Evolutionary conservation across 2,888 invertebrate species (phyloP), one percentile per base, ranked within the genome.

Genomic region (Lasioglossum pauxillum): DNA sequence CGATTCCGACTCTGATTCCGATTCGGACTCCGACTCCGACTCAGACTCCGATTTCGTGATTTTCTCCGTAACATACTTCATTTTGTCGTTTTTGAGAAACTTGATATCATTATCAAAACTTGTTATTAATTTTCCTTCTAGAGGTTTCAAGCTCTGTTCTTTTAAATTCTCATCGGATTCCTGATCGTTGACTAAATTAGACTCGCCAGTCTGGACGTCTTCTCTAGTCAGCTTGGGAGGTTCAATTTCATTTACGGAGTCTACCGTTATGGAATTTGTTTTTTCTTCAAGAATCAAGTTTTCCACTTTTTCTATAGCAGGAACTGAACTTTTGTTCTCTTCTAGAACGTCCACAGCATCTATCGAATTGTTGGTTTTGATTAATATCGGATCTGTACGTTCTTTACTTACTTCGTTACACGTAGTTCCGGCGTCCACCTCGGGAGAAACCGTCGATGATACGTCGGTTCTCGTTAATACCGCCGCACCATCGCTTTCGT

Each of bases 81-180:
- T 95, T 90, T 95, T 95, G 90, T 96, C 96, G 93, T 95, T 73
- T 27, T 81, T 88, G 3, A 81, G 38, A n/a, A 78, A 82, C 46
- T 77, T 86, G 64, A 79, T 67, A 38, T 90, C 84, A 16, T 80
- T 81, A 31, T 86, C 87, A 16, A 86, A 82, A 75, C 12, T 82
- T 5, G 84, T 44, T 3, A 53, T 64, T 53, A 82, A 23, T 73
- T 85, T 89, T n/a, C 84, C 89, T 75, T 88, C 83, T 2, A 49
- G 0, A 35, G 75, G 7, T 64, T 67, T 86, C 10, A 67, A 19
- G 57, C 64, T 38, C n/a, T 82, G 82, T 14, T 87, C 87, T 14
- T 64, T 85, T 8, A 71, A n/a, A 46, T 82, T 67, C 35, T 74
- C 64, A 27, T 27, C 35, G 2, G 64, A 73, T 53, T 82, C 38